Conservation (phyloP, 2,888 invertebrate genomes). For the Panopea generosa region DNA sequence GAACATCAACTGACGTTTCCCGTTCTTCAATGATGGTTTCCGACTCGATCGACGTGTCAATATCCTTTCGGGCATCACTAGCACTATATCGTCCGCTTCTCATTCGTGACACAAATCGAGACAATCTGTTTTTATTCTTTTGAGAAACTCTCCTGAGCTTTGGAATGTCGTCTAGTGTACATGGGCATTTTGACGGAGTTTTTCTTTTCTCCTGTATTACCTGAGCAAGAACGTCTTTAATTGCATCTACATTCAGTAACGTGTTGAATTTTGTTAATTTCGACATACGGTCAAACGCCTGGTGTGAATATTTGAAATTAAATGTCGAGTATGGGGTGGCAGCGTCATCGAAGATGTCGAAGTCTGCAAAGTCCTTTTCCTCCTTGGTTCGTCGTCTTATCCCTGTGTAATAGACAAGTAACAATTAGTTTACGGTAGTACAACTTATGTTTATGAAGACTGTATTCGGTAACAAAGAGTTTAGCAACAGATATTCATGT, state of each 20-base stretch:
- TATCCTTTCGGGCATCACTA: conserved; percentile 45
- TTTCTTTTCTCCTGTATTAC: conserved; percentile 74
- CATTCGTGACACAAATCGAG: conserved; percentile 60
- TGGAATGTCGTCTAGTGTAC: conserved; percentile 68
- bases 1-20: conserved; percentile 32
- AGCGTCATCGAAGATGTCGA: conserved; percentile 85
- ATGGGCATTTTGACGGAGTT: conserved; percentile 65
- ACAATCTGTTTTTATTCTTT: conserved; percentile 66
- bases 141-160: conserved; percentile 67
- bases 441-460: conserved; percentile 4
- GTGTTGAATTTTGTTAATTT: conserved; percentile 86
- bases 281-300: conserved; percentile 85
- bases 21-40: conserved; percentile 28
- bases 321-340: conserved; percentile 85
- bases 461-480: not conserved
- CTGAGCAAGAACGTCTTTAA: conserved; percentile 81
- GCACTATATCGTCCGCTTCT: conserved; percentile 49
- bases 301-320: conserved; percentile 85
- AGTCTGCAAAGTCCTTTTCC: conserved; percentile 85
- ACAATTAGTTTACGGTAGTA: no score
- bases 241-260: conserved; percentile 80
- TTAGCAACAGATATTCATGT: no score
- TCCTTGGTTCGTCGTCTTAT: conserved; percentile 83
- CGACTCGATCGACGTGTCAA: conserved; percentile 48
- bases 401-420: conserved; percentile 71